phyloP scores from a whole-genome alignment of 2,888 invertebrate species.

The Apocheima hispidaria region DNA sequence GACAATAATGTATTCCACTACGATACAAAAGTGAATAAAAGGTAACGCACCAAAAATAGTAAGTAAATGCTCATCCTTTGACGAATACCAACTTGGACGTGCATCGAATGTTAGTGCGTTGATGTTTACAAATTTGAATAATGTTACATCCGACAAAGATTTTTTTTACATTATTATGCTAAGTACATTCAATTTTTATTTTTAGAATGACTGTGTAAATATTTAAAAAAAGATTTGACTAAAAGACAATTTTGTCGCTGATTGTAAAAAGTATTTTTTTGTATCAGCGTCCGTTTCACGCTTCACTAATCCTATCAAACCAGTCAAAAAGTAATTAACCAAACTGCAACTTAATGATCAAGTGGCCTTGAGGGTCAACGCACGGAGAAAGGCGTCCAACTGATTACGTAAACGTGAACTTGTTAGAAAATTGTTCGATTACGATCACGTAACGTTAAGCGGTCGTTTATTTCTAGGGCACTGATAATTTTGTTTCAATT shows the following conservation, averaged over 20 bases:
- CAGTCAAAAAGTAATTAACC: constrained; percentile 25
- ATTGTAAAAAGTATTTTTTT: not conserved
- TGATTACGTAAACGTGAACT: constrained; percentile 66
- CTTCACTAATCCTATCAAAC: constrained; percentile 15
- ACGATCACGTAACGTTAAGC: constrained; percentile 46
- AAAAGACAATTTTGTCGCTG: not conserved
- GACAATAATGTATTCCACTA: constrained; percentile 2
- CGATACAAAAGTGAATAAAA: not conserved
- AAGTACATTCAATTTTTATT: not conserved
- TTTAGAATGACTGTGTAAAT: not conserved
- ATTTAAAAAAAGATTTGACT: not conserved
- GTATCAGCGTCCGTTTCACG: not conserved
- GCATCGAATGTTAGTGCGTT: constrained; percentile 41
- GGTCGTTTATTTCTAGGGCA: constrained; percentile 43
- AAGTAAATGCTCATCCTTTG: constrained; percentile 47
- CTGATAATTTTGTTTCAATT: constrained; percentile 28
- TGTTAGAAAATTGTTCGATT: constrained; percentile 55
- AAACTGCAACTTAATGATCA: constrained; percentile 48
- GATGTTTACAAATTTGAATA: constrained; percentile 15
- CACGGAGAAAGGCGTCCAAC: constrained; percentile 64
- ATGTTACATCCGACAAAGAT: constrained; percentile 22
- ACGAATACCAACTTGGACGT: constrained; percentile 51
- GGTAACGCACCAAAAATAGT: constrained; percentile 45
- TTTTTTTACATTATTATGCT: constrained; percentile 3
- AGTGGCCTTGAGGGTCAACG: constrained; percentile 72